phyloP scores from a whole-genome alignment of 2,113 vertebrate genomes.

The Acanthochromis polyacanthus region DNA sequence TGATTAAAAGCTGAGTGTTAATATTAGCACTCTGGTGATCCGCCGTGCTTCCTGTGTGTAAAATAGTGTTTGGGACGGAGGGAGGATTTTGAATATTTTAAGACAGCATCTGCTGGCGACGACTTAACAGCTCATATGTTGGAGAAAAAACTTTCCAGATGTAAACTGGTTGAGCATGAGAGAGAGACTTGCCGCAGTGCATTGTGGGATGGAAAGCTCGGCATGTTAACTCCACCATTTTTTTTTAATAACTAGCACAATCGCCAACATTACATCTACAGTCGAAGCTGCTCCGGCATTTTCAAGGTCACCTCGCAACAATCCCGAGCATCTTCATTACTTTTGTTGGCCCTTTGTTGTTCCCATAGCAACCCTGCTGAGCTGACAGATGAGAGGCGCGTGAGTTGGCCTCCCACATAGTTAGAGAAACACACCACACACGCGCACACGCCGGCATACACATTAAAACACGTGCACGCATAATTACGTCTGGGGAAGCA shows the following conservation, averaged over 20 bases:
- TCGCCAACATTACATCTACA: conserved; percentile 22
- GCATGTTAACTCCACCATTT: not conserved
- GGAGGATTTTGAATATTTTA: conserved; percentile 12
- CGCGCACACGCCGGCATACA: not conserved
- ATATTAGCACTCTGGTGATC: conserved; percentile 40
- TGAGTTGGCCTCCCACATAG: conserved; percentile 76
- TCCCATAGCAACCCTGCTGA: conserved; percentile 83
- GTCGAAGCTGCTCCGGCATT: conserved; percentile 48
- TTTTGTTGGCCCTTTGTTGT: conserved; percentile 72
- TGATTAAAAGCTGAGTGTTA: conserved; percentile 58
- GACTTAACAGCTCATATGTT: not conserved
- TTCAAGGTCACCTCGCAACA: conserved; percentile 79
- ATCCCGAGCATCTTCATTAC: conserved; percentile 79
- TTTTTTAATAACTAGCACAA: not conserved
- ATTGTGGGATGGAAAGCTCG: not conserved
- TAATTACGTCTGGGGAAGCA: conserved; percentile 68
- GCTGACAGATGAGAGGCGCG: conserved; percentile 80
- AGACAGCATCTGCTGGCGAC: conserved; percentile 20
- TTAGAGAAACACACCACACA: conserved; percentile 33
- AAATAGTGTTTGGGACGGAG: not conserved
- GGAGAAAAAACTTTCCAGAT: not conserved
- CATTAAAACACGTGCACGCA: conserved; percentile 19
- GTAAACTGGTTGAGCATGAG: not conserved
- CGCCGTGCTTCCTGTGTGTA: conserved; percentile 9
- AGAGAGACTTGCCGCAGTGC: conserved; percentile 14